Evolutionary conservation across 2,113 vertebrate species (phyloP).

Genomic region (Anhinga rufa): DNA sequence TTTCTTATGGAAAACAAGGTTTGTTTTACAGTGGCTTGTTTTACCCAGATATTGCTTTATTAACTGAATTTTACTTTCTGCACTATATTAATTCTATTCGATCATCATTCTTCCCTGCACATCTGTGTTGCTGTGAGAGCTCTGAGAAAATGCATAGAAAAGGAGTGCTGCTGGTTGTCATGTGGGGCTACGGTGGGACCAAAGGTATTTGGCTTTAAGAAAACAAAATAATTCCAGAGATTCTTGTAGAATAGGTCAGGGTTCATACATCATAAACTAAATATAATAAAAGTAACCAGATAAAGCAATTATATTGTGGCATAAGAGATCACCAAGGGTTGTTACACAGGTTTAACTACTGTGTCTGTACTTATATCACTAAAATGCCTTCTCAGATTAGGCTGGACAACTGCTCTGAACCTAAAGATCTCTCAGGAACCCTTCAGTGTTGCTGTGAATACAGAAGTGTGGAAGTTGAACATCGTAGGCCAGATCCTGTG

Average conservation of each 20-base stretch:
- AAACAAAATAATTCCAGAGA: background rate
- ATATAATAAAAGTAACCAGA: background rate
- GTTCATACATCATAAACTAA: background rate
- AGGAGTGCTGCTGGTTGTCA: background rate
- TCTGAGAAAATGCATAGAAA: background rate
- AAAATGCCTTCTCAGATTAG: background rate
- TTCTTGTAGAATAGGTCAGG: background rate
- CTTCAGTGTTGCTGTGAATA: background rate
- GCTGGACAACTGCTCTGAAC: background rate
- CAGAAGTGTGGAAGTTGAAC: background rate
- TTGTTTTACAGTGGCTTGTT: background rate
- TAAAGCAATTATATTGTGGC: background rate
- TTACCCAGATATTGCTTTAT: background rate
- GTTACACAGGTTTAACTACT: background rate
- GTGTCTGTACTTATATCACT: background rate
- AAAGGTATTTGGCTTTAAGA: background rate
- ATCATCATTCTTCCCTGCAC: background rate
- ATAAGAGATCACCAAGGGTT: background rate
- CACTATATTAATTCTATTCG: background rate
- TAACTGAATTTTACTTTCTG: background rate
- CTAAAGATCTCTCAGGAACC: background rate
- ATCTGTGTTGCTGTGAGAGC: background rate
- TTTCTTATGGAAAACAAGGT: background rate
- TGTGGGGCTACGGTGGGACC: background rate
- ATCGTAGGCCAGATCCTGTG: background rate